Evolutionary conservation across 2,888 invertebrate species (phyloP).

Genomic region (Bellardia pandia): DNA sequence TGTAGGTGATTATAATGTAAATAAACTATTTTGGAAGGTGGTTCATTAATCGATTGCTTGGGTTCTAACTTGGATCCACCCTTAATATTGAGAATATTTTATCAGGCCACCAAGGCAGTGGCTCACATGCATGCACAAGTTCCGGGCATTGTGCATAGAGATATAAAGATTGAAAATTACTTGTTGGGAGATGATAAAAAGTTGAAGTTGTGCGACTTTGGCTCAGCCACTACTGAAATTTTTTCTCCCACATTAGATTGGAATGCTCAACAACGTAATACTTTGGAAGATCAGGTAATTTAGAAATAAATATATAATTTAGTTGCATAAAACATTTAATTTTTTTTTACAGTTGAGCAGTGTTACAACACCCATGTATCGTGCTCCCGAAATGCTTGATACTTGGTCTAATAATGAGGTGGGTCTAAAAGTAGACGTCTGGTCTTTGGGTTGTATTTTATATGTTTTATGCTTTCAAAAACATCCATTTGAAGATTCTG

Average conservation of each 20-base stretch:
- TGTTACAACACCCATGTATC: conserved; percentile 95
- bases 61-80: conserved; percentile 83
- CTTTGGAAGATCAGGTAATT: conserved; percentile 95
- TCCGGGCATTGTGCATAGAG: conserved; percentile 97
- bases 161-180: conserved; percentile 98
- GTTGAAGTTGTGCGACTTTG: conserved; percentile 98
- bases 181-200: conserved; percentile 93
- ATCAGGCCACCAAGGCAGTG: conserved; percentile 95
- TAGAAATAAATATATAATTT: conserved; percentile 22
- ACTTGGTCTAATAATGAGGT: conserved; percentile 98
- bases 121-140: conserved; percentile 96
- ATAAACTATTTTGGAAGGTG: conserved; percentile 77
- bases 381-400: conserved; percentile 99
- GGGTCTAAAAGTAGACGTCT: conserved; percentile 95
- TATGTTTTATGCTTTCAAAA: conserved; percentile 96
- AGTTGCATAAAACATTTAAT: background rate
- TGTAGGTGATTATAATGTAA: background rate
- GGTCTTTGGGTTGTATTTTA: conserved; percentile 98
- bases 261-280: conserved; percentile 95
- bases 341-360: conserved; percentile 75
- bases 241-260: conserved; percentile 94
- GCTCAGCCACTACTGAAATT: conserved; percentile 94
- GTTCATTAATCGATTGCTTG: conserved; percentile 83
- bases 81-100: conserved; percentile 92
- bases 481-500: conserved; percentile 98